phyloP scores from a whole-genome alignment of 1,140 invertebrate genomes.

The Cotesia glomerata region DNA sequence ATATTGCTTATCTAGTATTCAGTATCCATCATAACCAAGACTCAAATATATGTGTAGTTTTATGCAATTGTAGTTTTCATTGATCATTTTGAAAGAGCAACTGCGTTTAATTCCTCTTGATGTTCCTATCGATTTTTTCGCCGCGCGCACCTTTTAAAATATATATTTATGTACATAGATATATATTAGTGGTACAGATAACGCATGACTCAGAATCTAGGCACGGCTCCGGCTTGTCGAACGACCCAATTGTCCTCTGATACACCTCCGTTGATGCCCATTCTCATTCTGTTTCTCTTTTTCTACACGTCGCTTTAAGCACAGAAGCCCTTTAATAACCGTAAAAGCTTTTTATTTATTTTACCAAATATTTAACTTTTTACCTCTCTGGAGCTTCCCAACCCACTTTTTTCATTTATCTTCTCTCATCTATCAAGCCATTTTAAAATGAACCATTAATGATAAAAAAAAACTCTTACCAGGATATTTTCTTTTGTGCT shows the following conservation, averaged over 20 bases:
- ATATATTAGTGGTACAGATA: not conserved
- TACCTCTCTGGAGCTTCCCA: too few species aligned
- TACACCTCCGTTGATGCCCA: not conserved
- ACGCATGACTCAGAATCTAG: conserved; percentile 15
- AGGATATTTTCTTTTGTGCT: conserved; percentile 72
- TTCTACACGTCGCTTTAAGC: not conserved
- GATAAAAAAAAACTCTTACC: conserved; percentile 47
- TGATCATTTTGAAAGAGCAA: conserved; percentile 11
- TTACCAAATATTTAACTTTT: too few species aligned
- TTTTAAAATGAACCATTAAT: too few species aligned
- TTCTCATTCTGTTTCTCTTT: not conserved
- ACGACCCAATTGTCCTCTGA: conserved; percentile 14
- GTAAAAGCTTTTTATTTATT: too few species aligned
- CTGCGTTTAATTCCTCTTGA: not conserved
- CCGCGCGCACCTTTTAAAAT: conserved; percentile 14
- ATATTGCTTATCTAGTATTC: not conserved
- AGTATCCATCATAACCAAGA: not conserved
- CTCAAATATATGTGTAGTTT: not conserved
- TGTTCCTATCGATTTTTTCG: conserved; percentile 15
- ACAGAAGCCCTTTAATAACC: not conserved
- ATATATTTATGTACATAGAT: not conserved
- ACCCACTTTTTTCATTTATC: too few species aligned
- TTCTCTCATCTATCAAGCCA: too few species aligned
- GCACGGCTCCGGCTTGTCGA: conserved; percentile 12
- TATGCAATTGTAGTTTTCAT: not conserved